Base-by-base conservation (phyloP, 2,888 invertebrate genomes). In the Philhelius pedissequus region DNA sequence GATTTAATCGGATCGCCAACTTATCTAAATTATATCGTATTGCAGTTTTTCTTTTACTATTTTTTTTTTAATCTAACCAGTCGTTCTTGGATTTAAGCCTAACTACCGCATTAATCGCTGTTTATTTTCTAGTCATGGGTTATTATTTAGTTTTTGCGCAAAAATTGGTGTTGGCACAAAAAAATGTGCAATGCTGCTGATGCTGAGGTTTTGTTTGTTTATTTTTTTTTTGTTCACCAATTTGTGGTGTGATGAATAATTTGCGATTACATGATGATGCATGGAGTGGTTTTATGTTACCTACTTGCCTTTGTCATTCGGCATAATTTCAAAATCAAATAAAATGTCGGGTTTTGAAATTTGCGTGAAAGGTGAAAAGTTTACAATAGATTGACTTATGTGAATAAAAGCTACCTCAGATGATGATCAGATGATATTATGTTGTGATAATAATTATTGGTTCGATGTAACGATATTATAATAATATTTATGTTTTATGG, bases 351-450 rank as follows among this genome's bases (percentile, higher is more conserved):
- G 70, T 80, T n/a, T 38, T 52, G 54, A 52, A 66, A 58, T 76
- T 52, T 52, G 58, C 66, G 76, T 71, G 76, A 81, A 76, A 81
- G 81, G 81, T 81, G 76, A 76, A 76, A 76, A 81, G 76, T 81
- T 60, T 75, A 76, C 70, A 81, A 40, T 52, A 15, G 74, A 48
- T 48, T 56, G 69, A 40, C 45, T 64, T 68, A 73, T 52, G 66
- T 71, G 20, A 32, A 52, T 35, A 20, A 40, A 18, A 18, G n/a
- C 13, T 22, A 48, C n/a, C 25, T 22, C 1, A 48, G 45, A 20
- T 45, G 48, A 58, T 58, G 38, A n/a, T n/a, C n/a, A 27, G 25
- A 25, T 43, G 8, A 22, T 32, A 15, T 32, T 32, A 32, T 64
- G 40, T 40, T 30, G 69, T 69, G 80, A 69, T 54, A 75, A 75